Evolutionary conservation across 2,888 invertebrate species (phyloP), one percentile per base, ranked within the genome.

Genomic region (Ptychoptera albimana): DNA sequence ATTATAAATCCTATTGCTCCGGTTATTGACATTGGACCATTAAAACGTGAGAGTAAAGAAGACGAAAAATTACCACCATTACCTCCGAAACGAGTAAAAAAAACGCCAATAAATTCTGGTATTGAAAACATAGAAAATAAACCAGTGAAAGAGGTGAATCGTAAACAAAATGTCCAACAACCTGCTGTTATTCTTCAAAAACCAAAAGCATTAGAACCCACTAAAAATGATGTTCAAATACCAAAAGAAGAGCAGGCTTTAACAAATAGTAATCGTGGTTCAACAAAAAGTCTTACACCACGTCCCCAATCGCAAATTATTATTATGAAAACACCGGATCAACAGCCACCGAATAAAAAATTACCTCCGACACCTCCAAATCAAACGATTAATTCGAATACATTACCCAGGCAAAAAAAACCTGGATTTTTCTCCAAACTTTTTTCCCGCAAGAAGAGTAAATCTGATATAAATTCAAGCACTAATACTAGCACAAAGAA

Each of bases 71-170:
- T 82, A 37, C 86, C 87, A 1, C 86, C 86, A 0, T 55, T 86
- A 45, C 87, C 87, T 0, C 88, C 88, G 0, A 88, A 87, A 58
- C 74, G 87, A 41, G 68, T 76, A 2, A 76, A 77, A 43, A 78
- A 77, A 50, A 64, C 70, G 16, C 52, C 61, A 2, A 10, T 30
- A 23, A 23, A 23, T 23, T 23, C 23, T 15, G 9, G 14, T 23
- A 31, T 23, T 14, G 64, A 63, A 47, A 61, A 59, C 42, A 58
- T 57, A 0, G 63, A 64, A 50, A 63, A 62, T 45, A 58, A 57
- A 14, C 56, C 60, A 11, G 55, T 58, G 8, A 56, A 56, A 39
- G 59, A 56, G 0, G 60, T 56, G 35, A 39, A 50, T 11, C 12
- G 23, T 35, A n/a, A 29, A 10, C 16, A 38, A 9, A 13, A 37